Conservation (phyloP, 2,797 vertebrate genomes). For the Ispidina picta region DNA sequence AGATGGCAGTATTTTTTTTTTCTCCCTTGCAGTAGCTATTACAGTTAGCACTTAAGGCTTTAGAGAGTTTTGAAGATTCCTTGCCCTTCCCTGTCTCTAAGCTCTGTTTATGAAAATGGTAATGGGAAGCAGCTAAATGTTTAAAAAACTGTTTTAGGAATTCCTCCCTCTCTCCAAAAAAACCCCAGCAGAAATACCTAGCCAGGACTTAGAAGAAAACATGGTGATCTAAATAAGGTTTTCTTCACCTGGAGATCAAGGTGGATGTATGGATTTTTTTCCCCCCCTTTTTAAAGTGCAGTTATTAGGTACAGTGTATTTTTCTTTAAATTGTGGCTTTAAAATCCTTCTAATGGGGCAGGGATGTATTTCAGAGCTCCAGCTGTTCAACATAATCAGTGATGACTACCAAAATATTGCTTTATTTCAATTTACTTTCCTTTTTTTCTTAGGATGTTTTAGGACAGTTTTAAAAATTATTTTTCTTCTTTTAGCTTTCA, state of each 20-base stretch:
- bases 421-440: conserved; percentile 13
- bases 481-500: not conserved
- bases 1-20: not conserved
- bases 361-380: not conserved
- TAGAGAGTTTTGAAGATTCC: not conserved
- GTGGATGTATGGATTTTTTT: not conserved
- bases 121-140: conserved; percentile 19
- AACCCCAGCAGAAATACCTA: not conserved
- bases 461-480: not conserved
- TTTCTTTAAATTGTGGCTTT: conserved; percentile 37
- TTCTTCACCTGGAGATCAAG: conserved; percentile 25
- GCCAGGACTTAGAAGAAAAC: not conserved
- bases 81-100: not conserved
- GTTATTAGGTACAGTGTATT: not conserved
- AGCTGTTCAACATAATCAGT: conserved; percentile 32
- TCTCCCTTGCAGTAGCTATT: not conserved
- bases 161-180: not conserved
- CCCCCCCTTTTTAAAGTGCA: not conserved
- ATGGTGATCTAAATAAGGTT: not conserved
- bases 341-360: not conserved
- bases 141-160: conserved; percentile 7
- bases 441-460: conserved; percentile 37
- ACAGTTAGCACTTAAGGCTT: not conserved
- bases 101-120: conserved; percentile 9
- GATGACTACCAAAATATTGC: not conserved